Base-by-base conservation (phyloP, 2,888 invertebrate species). In the Noctua janthe region DNA sequence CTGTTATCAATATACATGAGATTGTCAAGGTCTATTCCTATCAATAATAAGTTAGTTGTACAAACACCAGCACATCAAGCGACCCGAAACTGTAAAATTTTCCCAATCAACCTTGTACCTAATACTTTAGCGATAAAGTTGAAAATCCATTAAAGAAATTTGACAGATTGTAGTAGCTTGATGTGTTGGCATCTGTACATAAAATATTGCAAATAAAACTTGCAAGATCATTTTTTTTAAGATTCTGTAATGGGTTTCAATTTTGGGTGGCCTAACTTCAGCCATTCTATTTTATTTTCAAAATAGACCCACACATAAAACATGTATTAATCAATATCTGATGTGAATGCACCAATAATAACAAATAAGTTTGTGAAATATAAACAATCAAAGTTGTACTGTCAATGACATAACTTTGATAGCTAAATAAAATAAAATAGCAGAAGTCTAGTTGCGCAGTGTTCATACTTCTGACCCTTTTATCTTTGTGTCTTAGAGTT, bases 11-110 rank as follows among this genome's bases (percentile, higher is more conserved):
- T 43, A 51, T n/a, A 76, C 17, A 71, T 43, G 15, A 20, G 49
- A 47, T 43, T 51, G 15, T 70, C 85, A 81, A 81, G 81, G 75
- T 74, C 73, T 76, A 35, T 47, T 47, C 29, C 71, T 85, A 75
- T 71, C 67, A 75, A 51, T 56, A 72, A 43, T 43, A 39, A 17
- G 8, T 71, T 69, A 59, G 17, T 71, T 1, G 10, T 66, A 39
- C 39, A 39, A 4, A 39, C 39, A 4, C 39, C 39, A 39, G 39
- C 39, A 39, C 39, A 39, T 39, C 39, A 39, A 39, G 39, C 39
- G 3, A 39, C 39, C 39, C 39, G 4, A 39, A 39, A 39, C 39
- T 39, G 39, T 39, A 39, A 39, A 39, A 39, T 39, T 39, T 39
- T 39, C 39, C 39, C 39, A 39, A 39, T 39, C 39, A 39, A 39